Percentiles rank a stretch among this genome's conserved stretches.
Evolutionary conservation across 2,888 invertebrate genomes (phyloP).

Genomic region (Tipula unca): DNA sequence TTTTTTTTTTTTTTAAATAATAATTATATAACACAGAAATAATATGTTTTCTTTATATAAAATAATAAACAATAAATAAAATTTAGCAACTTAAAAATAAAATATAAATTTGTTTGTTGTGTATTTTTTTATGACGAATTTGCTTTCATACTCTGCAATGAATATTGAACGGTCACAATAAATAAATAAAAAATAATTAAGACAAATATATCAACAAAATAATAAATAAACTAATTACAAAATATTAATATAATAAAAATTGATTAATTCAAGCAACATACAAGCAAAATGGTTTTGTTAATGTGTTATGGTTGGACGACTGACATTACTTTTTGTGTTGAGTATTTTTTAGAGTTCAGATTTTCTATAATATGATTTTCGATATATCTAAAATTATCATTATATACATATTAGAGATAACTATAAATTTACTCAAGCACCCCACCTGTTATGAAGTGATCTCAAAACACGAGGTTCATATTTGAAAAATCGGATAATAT

Average conservation of each 20-base stretch:
- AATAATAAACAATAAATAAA: neutral
- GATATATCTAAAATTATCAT: neutral
- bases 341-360: neutral
- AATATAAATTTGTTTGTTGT: neutral
- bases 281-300: neutral
- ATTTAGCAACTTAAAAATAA: neutral
- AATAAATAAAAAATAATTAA: neutral
- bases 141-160: neutral
- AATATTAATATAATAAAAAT: neutral
- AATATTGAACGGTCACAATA: neutral
- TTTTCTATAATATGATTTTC: neutral
- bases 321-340: neutral
- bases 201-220: neutral
- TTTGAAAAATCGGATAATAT: neutral
- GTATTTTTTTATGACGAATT: neutral
- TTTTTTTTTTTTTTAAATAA: neutral
- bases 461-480: neutral
- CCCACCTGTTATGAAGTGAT: neutral
- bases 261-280: neutral
- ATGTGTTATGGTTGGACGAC: neutral
- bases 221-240: neutral
- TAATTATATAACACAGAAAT: neutral
- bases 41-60: neutral
- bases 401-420: neutral
- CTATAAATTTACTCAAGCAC: neutral